Percentiles rank a stretch among this genome's conserved stretches.
These are phyloP conservation scores for Phycodurus eques DNA, from an alignment of 2,113 vertebrate species.

Conservation along the genomic window DNA sequence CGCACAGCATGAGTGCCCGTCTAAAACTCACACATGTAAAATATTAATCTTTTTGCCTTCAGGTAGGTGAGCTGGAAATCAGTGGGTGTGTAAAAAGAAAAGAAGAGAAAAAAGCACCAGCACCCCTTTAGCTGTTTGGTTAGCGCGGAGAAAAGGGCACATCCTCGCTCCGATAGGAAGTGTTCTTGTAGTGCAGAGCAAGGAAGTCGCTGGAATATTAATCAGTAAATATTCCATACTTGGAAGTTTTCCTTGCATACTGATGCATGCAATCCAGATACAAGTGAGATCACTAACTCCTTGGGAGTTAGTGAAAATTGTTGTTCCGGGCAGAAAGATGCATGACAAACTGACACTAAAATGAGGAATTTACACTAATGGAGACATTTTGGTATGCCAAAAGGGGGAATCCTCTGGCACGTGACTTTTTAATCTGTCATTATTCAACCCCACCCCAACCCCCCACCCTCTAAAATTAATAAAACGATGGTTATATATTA, in stretches of 20 bases:
- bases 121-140: constrained; percentile 68
- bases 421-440: constrained; percentile 45
- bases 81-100: constrained; percentile 49
- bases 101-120: neutral
- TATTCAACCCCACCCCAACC: constrained; percentile 29
- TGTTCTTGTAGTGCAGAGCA: constrained; percentile 27
- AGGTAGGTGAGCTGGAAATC: constrained; percentile 79
- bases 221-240: constrained; percentile 23
- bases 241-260: constrained; percentile 7
- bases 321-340: constrained; percentile 8
- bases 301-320: neutral
- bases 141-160: constrained; percentile 55
- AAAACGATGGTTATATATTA: constrained; percentile 70
- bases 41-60: constrained; percentile 82
- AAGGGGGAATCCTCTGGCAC: no score
- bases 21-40: constrained; percentile 79
- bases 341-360: constrained; percentile 31
- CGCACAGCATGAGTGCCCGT: constrained; percentile 80
- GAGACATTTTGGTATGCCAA: neutral
- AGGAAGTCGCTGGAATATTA: constrained; percentile 41
- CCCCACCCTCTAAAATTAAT: constrained; percentile 62
- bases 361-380: constrained; percentile 52
- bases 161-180: constrained; percentile 46
- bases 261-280: constrained; percentile 34
- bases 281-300: constrained; percentile 15